Percentiles rank a stretch among this genome's conserved stretches.
phyloP scores from a whole-genome alignment of 2,888 invertebrate genomes.

The Rhodophaea formosa region DNA sequence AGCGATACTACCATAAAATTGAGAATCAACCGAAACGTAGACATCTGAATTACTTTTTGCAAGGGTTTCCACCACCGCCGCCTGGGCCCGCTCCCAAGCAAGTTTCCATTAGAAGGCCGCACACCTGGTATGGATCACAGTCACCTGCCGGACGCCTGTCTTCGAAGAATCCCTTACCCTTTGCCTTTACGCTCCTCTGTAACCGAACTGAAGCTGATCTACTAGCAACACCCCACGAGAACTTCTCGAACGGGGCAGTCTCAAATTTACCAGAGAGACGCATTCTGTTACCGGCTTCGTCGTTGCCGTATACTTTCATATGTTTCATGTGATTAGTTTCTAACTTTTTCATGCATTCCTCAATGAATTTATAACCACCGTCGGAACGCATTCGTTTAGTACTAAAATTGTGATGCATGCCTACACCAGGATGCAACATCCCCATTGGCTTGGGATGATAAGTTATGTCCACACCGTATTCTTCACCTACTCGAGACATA shows the following conservation, averaged over 20 bases:
- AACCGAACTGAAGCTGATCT: slow-evolving; percentile 96
- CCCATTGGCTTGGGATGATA: slow-evolving; percentile 89
- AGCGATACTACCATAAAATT: neutral
- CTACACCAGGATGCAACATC: slow-evolving; percentile 92
- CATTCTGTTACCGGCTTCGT: slow-evolving; percentile 95
- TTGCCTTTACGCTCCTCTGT: slow-evolving; percentile 92
- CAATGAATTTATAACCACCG: slow-evolving; percentile 88
- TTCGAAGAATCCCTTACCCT: slow-evolving; percentile 95
- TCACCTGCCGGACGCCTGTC: slow-evolving; percentile 95
- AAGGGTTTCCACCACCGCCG: slow-evolving; percentile 24
- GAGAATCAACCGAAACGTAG: neutral
- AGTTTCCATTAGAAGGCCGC: slow-evolving; percentile 76
- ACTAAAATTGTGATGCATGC: slow-evolving; percentile 95
- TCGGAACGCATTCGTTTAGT: slow-evolving; percentile 90
- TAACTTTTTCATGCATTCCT: slow-evolving; percentile 94
- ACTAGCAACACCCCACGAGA: slow-evolving; percentile 94
- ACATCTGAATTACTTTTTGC: slow-evolving; percentile 20
- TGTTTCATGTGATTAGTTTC: slow-evolving; percentile 94
- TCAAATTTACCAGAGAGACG: slow-evolving; percentile 96
- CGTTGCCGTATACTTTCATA: slow-evolving; percentile 94
- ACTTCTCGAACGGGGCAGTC: slow-evolving; percentile 96
- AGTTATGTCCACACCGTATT: slow-evolving; percentile 87
- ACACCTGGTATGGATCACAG: slow-evolving; percentile 89
- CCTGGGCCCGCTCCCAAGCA: slow-evolving; percentile 44
- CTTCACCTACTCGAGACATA: slow-evolving; percentile 91